A percentile compares a stretch with the other conserved stretches of the same genome.
phyloP scores from a whole-genome alignment of 92 coral and sea anemone species.

The Paragorgia papillata region DNA sequence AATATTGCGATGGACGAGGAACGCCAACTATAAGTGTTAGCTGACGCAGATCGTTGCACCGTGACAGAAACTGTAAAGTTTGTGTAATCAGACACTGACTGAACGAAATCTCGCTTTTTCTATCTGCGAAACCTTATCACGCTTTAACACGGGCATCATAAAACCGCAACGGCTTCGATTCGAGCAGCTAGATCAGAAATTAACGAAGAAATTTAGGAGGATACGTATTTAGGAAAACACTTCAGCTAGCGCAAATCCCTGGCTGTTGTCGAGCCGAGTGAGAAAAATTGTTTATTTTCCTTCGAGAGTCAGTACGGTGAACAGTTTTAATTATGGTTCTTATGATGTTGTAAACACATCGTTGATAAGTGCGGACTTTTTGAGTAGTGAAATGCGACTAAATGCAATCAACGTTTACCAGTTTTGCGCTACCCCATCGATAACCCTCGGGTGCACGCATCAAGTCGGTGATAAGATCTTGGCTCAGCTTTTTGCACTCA shows the following conservation, averaged over 20 bases:
- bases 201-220: no score
- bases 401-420: neutral
- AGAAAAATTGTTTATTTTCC: neutral
- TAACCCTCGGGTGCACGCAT: neutral
- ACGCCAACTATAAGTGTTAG: neutral
- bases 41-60: no score
- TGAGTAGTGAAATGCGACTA: neutral
- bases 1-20: neutral
- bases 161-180: no score
- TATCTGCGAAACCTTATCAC: conserved; percentile 1
- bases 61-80: no score
- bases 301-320: neutral
- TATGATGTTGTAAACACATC: conserved; percentile 46
- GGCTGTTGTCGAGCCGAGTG: no score
- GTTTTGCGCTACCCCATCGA: neutral
- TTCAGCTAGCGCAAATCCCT: no score
- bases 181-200: no score
- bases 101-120: no score
- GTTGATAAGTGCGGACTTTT: conserved; percentile 8
- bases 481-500: conserved; percentile 2
- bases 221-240: no score
- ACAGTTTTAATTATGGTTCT: conserved; percentile 16
- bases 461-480: neutral
- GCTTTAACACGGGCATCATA: neutral
- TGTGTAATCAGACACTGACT: no score